phyloP scores from a whole-genome alignment of 2,888 invertebrate genomes.

The Glyphotaelius pellucidus region DNA sequence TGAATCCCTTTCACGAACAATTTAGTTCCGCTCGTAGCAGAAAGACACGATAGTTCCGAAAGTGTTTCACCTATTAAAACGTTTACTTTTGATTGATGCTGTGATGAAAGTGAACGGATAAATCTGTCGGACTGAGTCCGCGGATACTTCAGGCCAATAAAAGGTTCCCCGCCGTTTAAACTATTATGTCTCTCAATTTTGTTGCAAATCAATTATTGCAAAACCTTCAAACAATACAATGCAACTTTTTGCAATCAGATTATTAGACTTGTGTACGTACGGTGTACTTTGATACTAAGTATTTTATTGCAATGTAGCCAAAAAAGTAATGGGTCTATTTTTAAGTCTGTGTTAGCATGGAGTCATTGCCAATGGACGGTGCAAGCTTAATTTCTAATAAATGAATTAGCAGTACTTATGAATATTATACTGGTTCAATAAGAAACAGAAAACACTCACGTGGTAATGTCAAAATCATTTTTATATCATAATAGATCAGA shows the following conservation, averaged over 20 bases:
- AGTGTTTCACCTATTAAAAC: constrained; percentile 2
- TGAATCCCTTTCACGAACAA: background rate
- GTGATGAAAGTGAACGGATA: constrained; percentile 19
- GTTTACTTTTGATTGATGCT: constrained; percentile 9
- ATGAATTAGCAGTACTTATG: background rate
- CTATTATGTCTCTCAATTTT: background rate
- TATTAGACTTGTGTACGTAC: constrained; percentile 17
- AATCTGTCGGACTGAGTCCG: background rate
- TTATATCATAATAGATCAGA: background rate
- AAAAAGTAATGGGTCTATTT: background rate
- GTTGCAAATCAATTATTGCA: background rate
- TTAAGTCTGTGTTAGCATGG: background rate
- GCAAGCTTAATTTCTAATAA: constrained; percentile 5
- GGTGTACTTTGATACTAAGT: background rate
- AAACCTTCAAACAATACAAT: background rate
- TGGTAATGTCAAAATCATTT: background rate
- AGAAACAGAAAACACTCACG: background rate
- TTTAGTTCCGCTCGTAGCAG: background rate
- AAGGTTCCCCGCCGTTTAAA: background rate
- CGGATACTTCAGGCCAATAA: background rate
- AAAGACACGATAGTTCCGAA: background rate
- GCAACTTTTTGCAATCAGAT: constrained; percentile 25
- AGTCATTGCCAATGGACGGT: constrained; percentile 14
- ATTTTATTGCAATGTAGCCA: background rate
- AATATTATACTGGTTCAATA: background rate